Percentiles rank a stretch among this genome's conserved stretches.
phyloP scores from a whole-genome alignment of 2,113 vertebrate genomes.

The Trinectes maculatus region DNA sequence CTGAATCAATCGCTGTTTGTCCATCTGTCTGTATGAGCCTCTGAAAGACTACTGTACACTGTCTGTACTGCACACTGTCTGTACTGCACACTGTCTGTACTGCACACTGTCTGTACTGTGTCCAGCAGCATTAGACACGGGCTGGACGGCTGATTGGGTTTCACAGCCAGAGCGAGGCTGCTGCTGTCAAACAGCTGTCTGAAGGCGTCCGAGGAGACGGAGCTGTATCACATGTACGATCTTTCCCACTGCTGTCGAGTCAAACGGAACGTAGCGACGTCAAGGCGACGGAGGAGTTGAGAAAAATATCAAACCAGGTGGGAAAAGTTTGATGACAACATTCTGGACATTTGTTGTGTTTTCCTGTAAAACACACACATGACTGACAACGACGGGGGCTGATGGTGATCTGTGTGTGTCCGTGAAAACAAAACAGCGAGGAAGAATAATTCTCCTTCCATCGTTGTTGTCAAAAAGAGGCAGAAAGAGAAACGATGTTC shows the following conservation, averaged over 20 bases:
- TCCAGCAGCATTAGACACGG: no score
- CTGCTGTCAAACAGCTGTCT: conserved; percentile 51
- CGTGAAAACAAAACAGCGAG: no score
- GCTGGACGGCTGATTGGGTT: conserved; percentile 30
- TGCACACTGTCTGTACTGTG: neutral
- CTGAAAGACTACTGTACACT: no score
- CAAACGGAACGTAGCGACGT: neutral
- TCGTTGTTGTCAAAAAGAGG: no score
- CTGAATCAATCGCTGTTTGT: conserved; percentile 19
- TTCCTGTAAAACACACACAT: no score
- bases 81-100: neutral
- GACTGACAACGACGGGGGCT: no score
- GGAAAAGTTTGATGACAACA: neutral
- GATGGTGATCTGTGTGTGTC: no score
- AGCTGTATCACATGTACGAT: neutral
- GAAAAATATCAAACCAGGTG: neutral
- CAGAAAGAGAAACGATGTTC: no score
- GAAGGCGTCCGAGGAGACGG: neutral
- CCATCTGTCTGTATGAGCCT: conserved; percentile 2
- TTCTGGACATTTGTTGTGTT: conserved; percentile 1
- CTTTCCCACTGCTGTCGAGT: neutral
- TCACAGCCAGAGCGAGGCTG: conserved; percentile 14
- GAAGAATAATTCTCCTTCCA: no score
- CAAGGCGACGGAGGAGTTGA: neutral
- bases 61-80: neutral